These are phyloP conservation scores for Luffia ferchaultella DNA, from an alignment of 2,888 invertebrate genomes.

Conservation along the genomic window DNA sequence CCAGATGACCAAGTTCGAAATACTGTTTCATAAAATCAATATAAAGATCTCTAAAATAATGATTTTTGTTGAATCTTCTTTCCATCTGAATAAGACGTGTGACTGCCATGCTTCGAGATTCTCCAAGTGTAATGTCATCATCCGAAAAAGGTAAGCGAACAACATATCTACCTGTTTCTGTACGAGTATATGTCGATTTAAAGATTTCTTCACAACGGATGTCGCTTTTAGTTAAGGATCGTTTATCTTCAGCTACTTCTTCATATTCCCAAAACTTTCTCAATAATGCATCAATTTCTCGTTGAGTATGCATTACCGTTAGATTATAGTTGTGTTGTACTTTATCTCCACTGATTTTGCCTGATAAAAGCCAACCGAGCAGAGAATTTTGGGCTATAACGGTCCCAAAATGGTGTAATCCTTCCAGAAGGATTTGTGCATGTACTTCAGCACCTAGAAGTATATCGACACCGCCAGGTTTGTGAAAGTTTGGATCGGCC, in stretches of 20 bases:
- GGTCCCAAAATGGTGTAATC: not conserved
- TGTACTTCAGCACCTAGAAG: not conserved
- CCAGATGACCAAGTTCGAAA: not conserved
- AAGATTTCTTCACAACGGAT: not conserved
- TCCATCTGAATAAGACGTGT: not conserved
- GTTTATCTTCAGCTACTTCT: not conserved
- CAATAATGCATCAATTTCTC: not conserved
- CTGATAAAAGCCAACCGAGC: not conserved
- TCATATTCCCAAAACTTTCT: not conserved
- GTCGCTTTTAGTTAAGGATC: not conserved
- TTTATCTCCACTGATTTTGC: not conserved
- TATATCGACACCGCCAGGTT: not conserved
- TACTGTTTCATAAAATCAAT: not conserved
- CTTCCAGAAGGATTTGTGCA: not conserved
- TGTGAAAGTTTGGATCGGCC: not conserved
- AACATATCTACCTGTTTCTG: not conserved
- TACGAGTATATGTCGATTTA: not conserved
- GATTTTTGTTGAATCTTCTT: not conserved
- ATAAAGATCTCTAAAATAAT: not conserved
- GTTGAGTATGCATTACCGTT: not conserved
- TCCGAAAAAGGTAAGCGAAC: not conserved
- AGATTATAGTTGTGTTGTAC: not conserved
- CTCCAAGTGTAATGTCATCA: not conserved
- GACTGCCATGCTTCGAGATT: not conserved
- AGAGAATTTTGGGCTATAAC: not conserved